These are phyloP conservation scores for Microctenopoma stevenorrisi DNA, from an alignment of 2,797 vertebrate genomes.

Conservation along the genomic window DNA sequence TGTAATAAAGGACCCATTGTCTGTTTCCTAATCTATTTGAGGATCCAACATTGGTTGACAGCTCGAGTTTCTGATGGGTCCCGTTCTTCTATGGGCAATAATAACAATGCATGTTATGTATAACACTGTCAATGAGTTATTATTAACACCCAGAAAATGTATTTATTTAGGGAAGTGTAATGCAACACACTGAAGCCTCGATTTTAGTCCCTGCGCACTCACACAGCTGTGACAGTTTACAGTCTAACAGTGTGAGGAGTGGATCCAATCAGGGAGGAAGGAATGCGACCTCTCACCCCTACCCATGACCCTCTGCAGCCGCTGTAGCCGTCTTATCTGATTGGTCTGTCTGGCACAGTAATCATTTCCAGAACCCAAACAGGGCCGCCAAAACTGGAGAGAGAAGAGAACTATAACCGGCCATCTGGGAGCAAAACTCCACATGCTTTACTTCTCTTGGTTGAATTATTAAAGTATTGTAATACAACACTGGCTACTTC, in stretches of 20 bases:
- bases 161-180: conserved; percentile 24
- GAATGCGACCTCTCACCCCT: conserved; percentile 79
- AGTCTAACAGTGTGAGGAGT: conserved; percentile 71
- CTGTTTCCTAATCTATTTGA: conserved; percentile 7
- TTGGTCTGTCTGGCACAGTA: conserved; percentile 77
- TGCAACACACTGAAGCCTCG: not conserved
- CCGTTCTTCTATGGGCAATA: conserved; percentile 3
- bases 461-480: not conserved
- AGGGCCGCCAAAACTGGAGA: conserved; percentile 26
- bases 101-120: conserved; percentile 1
- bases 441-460: conserved; percentile 11
- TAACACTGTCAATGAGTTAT: conserved; percentile 21
- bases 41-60: not conserved
- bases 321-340: conserved; percentile 75
- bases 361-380: conserved; percentile 75
- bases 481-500: not conserved
- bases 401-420: not conserved
- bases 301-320: conserved; percentile 68
- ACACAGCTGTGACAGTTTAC: conserved; percentile 72
- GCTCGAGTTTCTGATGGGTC: not conserved
- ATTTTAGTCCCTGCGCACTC: conserved; percentile 16
- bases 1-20: conserved; percentile 30
- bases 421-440: conserved; percentile 17
- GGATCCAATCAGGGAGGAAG: conserved; percentile 70
- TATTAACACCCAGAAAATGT: conserved; percentile 40